Evolutionary conservation across 2,113 vertebrate genomes (phyloP), one percentile per base, ranked within the genome.

Genomic region (Cyphomyrus discorhynchus): DNA sequence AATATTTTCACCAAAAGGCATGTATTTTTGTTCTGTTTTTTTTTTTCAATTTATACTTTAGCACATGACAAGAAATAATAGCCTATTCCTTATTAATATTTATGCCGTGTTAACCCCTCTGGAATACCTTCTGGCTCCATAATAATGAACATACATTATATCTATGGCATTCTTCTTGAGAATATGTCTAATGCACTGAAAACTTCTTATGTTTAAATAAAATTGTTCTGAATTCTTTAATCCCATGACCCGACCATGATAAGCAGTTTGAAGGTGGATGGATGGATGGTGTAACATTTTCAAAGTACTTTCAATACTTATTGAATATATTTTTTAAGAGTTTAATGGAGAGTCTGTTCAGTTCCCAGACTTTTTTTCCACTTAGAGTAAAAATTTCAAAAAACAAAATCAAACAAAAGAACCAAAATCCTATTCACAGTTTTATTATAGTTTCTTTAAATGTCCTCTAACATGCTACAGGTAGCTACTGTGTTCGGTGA

Each of bases 91-190:
- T 83, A 56, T 89, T 89, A 89, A 89, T 89, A 89, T 89, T 82
- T 83, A 89, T 89, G 82, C 10, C 92, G 89, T 92, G 93, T 93
- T 35, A 92, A 46, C 91, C 92, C 92, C 83, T 89, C 85, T 80
- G 66, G 89, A 47, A 85, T 74, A 39, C 89, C 85, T 84, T 46
- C 27, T 39, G 77, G 85, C 15, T 70, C 85, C 66, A 27, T 13
- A 49, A 49, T 90, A 90, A 90, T 90, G 84, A 74, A 80, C 85
- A 42, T 56, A n/a, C 84, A 90, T 87, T 35, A 56, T 86, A 90
- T 80, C 11, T 15, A 2, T 77, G 17, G 13, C 35, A 80, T 80
- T 7, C 70, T 80, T 80, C 42, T 80, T 35, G 74, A 42, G 74
- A 80, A 80, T 80, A 42, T 80, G 74, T n/a, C 45, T 47, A 84